These are phyloP conservation scores for Drosophila subobscura DNA, from an alignment of 1,140 invertebrate species.

Conservation along the genomic window DNA sequence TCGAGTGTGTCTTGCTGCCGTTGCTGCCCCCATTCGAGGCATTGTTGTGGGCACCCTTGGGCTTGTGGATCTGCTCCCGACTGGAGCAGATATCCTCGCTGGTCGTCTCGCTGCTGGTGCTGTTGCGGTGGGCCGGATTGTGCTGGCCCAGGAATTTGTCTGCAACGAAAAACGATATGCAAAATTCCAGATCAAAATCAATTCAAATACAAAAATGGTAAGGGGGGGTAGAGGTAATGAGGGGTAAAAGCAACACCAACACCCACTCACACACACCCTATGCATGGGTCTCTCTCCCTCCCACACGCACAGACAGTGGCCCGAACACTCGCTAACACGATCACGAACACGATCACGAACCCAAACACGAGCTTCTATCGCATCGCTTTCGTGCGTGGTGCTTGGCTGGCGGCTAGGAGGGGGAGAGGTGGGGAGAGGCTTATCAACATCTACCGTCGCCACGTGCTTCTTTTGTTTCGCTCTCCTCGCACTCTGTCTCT, in stretches of 20 bases:
- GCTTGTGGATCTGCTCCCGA: constrained; percentile 62
- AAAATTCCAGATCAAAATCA: constrained; percentile 11
- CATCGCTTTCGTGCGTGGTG: background rate
- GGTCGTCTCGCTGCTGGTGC: constrained; percentile 78
- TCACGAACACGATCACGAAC: too few species aligned
- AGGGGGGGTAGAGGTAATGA: background rate
- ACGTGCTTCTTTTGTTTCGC: constrained; percentile 39
- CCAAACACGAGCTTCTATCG: too few species aligned
- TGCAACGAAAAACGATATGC: constrained; percentile 33
- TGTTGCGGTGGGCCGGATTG: constrained; percentile 77
- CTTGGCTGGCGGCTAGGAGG: background rate
- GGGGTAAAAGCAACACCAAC: constrained; percentile 17
- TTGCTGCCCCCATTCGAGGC: constrained; percentile 19
- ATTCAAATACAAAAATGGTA: background rate
- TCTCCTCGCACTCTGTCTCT: constrained; percentile 8
- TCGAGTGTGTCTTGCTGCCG: constrained; percentile 35
- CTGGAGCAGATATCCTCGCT: constrained; percentile 76
- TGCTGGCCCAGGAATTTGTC: constrained; percentile 72
- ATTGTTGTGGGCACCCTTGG: constrained; percentile 30
- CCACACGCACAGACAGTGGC: background rate
- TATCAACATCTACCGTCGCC: constrained; percentile 33
- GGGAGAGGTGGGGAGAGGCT: constrained; percentile 1
- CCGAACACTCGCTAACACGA: background rate
- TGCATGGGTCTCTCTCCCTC: background rate
- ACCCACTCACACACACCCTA: background rate